Base-by-base conservation (phyloP, 2,888 invertebrate genomes). In the Anoplius nigerrimus region DNA sequence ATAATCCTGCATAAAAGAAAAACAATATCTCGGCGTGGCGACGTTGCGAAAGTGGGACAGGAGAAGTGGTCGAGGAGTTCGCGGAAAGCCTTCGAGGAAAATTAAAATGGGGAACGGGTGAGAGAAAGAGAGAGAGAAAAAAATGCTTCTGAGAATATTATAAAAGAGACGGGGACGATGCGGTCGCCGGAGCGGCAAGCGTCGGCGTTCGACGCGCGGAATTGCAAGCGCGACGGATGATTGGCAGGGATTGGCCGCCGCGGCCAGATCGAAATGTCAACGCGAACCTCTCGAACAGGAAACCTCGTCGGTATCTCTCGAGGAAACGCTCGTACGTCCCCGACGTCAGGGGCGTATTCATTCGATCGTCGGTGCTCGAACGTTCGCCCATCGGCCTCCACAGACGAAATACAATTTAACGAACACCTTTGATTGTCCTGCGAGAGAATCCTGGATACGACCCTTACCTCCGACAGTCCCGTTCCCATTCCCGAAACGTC, bases 211-310 rank as follows among this genome's bases (percentile, higher is more conserved):
- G 59, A 63, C 52, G 15, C 54, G 54, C 63, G 72, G 66, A 72
- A 69, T 72, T 76, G 64, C 56, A 66, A 66, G 59, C 53, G 69
- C 46, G 78, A 58, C 24, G 66, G 63, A 51, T 69, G 71, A 74
- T 72, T 72, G 72, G 66, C 64, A 66, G 70, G 62, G 70, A 78
- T 76, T 76, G 79, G 74, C 11, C 69, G 53, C 56, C 11, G 63
- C 48, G 69, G 22, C 21, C 67, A 76, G 74, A 70, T 69, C 72
- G 74, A 78, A 78, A 78, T 79, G 69, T 76, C 76, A 78, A 72
- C 76, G 65, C 62, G 54, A 71, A 63, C 54, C 69, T 63, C 65
- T 69, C 63, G 66, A 75, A 75, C 75, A 75, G 78, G 76, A 76
- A 76, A 76, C 69, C 62, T 67, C 64, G 67, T 67, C 46, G 34